Evolutionary conservation across 1,140 invertebrate species (phyloP), one percentile per base, ranked within the genome.

Genomic region (Polyergus mexicanus): DNA sequence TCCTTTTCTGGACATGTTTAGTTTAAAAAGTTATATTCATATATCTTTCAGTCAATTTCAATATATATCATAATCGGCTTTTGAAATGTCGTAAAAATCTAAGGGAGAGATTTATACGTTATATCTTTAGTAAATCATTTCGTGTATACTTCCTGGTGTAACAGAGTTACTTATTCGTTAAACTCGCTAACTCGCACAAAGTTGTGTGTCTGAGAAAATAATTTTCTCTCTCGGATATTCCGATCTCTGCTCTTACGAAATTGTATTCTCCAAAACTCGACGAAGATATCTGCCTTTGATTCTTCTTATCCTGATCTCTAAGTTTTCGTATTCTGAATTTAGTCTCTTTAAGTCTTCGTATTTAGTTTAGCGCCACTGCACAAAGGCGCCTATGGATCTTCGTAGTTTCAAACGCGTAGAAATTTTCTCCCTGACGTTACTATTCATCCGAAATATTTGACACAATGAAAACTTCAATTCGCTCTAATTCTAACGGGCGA

Each of bases 131-230:
- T 8, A 28, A 8, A 47, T 77, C 58, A 77, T 66, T 44, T 35
- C 28, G n/a, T 22, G 35, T 19, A 35, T 35, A 78, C 28, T 78
- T 78, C 22, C 47, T 22, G 60, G 38, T 77, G 35, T 60, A 65
- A 66, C 35, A 22, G 65, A 78, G 60, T 78, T 78, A 78, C 60
- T 78, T 75, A 74, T 74, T 58, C 71, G 51, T n/a, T 35, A 74
- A 75, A 75, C 63, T 76, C 56, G 65, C 65, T 28, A 41, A 80
- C 54, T 68, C 47, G 28, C 38, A 35, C 51, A 32, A 3, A 32
- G 32, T 32, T 32, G 35, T 69, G 32, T 41, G 77, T 58, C 65
- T 38, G 63, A 69, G 47, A 58, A 80, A 69, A 80, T 47, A 69
- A 35, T 69, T 68, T 7, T 16, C 75, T 68, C 16, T 22, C 16